phyloP scores from a whole-genome alignment of 2,797 vertebrate genomes.

The Helicolenus hilgendorfi region DNA sequence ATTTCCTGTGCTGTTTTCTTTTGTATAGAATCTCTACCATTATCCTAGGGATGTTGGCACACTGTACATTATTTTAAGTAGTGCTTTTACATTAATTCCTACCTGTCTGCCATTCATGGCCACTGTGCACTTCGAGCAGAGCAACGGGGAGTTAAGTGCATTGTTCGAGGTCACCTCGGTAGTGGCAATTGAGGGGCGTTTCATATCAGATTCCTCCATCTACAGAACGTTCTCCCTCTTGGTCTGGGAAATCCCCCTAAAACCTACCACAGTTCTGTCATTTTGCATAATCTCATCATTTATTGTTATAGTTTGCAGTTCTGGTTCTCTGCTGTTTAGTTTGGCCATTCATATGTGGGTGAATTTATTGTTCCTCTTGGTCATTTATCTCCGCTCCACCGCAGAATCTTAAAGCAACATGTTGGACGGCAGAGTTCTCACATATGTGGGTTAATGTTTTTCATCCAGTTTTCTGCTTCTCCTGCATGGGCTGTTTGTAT shows the following conservation, averaged over 20 bases:
- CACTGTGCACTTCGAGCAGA: not conserved
- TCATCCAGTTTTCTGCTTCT: conserved; percentile 1
- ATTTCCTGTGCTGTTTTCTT: conserved; percentile 30
- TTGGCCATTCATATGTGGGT: conserved; percentile 18
- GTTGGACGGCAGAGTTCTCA: conserved; percentile 2
- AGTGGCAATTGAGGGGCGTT: not conserved
- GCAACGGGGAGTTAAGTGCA: conserved; percentile 25
- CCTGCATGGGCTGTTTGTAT: not conserved
- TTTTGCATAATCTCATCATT: conserved; percentile 17
- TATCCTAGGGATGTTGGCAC: not conserved
- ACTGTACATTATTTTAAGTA: not conserved
- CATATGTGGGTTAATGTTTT: not conserved
- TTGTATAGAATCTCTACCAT: not conserved
- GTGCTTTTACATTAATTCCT: not conserved
- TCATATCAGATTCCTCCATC: conserved; percentile 8
- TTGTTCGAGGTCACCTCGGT: conserved; percentile 52
- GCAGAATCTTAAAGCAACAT: conserved; percentile 41
- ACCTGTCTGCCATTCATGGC: conserved; percentile 4
- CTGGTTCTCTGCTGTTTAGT: conserved; percentile 16
- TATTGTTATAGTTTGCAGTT: conserved; percentile 3
- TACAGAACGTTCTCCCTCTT: not conserved
- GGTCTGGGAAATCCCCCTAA: conserved; percentile 13
- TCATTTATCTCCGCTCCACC: conserved; percentile 19
- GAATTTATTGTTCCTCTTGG: conserved; percentile 50
- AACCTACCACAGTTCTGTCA: not conserved